Conservation (phyloP, 2,797 vertebrate genomes). For the Gambusia yucatana region DNA sequence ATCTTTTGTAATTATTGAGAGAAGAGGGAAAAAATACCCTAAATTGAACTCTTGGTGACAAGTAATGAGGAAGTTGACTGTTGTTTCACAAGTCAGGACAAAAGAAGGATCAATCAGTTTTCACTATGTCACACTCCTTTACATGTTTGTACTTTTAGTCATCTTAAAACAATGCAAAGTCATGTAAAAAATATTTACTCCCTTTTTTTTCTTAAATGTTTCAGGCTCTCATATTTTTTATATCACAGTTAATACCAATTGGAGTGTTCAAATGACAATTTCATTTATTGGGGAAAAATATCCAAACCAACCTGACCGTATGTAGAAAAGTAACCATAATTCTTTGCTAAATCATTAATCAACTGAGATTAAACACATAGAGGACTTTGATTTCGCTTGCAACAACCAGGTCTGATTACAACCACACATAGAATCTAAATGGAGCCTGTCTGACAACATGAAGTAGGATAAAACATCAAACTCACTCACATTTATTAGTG, state of each 20-base stretch:
- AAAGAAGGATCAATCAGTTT: slow-evolving; percentile 24
- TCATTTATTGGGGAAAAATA: not conserved
- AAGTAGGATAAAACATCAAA: not conserved
- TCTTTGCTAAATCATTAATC: not conserved
- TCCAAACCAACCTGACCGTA: not conserved
- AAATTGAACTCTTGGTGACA: not conserved
- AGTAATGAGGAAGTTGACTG: slow-evolving; percentile 48
- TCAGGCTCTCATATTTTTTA: not conserved
- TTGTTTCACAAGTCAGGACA: slow-evolving; percentile 25
- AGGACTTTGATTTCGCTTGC: not conserved
- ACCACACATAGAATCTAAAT: not conserved
- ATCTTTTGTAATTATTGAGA: not conserved
- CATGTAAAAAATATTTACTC: not conserved
- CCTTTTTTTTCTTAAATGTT: not conserved
- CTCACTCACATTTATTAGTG: not conserved
- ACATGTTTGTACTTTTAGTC: slow-evolving; percentile 41
- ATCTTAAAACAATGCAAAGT: not conserved
- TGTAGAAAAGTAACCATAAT: not conserved
- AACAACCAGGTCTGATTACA: not conserved
- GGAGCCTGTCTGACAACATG: not conserved
- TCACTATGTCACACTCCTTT: slow-evolving; percentile 6
- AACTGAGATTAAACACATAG: not conserved
- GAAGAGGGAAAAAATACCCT: slow-evolving; percentile 17
- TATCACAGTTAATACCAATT: not conserved
- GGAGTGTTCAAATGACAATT: not conserved